Conservation (phyloP, 2,113 vertebrate species). For the Microtus pennsylvanicus region DNA sequence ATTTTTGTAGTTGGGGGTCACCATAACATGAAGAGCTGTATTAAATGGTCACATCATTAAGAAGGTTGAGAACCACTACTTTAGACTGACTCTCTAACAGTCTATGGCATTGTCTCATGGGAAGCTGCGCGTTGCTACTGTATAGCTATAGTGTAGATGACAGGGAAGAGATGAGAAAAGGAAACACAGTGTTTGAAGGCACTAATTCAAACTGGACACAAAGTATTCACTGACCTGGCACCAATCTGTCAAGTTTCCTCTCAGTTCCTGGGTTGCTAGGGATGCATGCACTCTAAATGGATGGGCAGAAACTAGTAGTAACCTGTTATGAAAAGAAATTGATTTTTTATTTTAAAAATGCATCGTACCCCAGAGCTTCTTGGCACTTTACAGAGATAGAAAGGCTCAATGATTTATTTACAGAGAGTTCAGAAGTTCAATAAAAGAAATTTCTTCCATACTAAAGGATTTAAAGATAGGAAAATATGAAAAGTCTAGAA, state of each 20-base stretch:
- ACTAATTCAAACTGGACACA: constrained; percentile 60
- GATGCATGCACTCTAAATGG: constrained; percentile 17
- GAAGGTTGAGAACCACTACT: background rate
- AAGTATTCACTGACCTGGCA: constrained; percentile 65
- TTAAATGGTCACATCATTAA: background rate
- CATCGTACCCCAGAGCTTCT: constrained; percentile 61
- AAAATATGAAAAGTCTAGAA: constrained; percentile 8
- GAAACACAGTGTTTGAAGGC: constrained; percentile 39
- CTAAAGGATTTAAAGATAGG: constrained; percentile 9
- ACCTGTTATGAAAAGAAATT: constrained; percentile 71
- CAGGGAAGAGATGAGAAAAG: background rate
- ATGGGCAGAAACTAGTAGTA: constrained; percentile 56
- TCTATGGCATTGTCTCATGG: background rate
- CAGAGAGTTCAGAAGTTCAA: constrained; percentile 41
- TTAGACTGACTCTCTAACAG: constrained; percentile 15
- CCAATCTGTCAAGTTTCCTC: constrained; percentile 67
- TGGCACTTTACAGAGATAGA: constrained; percentile 46
- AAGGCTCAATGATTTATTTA: constrained; percentile 71
- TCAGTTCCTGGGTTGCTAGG: constrained; percentile 21
- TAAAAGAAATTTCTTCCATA: constrained; percentile 23
- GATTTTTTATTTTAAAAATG: constrained; percentile 76
- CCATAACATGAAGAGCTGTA: background rate
- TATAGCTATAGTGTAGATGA: background rate
- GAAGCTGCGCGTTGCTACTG: background rate
- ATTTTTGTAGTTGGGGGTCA: background rate